Evolutionary conservation across 2,113 vertebrate genomes (phyloP).

Genomic region (Tapirus terrestris): DNA sequence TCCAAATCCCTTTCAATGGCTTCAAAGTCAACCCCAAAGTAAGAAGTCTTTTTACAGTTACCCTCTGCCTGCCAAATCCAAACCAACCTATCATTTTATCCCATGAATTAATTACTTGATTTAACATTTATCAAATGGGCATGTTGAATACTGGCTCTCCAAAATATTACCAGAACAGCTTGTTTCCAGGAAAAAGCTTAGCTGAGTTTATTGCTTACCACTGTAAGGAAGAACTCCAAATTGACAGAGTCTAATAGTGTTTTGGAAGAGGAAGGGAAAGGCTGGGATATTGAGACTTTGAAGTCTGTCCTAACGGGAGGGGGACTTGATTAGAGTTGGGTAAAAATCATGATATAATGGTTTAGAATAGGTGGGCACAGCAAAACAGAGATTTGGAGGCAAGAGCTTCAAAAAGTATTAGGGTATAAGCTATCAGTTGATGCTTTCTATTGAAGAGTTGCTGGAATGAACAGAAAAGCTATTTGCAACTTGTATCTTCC

Average conservation of each 20-base stretch:
- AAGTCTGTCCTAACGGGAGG: not conserved
- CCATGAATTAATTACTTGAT: not conserved
- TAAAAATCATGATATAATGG: not conserved
- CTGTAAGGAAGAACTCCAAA: not conserved
- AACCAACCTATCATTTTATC: not conserved
- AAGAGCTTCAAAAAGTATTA: not conserved
- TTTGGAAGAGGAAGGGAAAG: not conserved
- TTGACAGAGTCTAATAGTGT: not conserved
- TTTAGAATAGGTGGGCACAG: not conserved
- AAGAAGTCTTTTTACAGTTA: conserved; percentile 18
- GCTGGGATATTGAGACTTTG: not conserved
- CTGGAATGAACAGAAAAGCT: conserved; percentile 27
- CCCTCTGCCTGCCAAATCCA: not conserved
- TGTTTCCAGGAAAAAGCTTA: not conserved
- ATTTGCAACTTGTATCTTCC: not conserved
- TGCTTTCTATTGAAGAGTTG: conserved; percentile 2
- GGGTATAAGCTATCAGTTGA: not conserved
- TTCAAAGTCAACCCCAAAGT: not conserved
- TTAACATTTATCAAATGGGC: not conserved
- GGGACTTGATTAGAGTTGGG: not conserved
- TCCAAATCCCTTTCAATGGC: not conserved
- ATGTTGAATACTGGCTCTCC: not conserved
- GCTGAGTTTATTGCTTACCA: not conserved
- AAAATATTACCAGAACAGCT: not conserved
- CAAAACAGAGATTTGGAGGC: not conserved